A percentile compares a stretch with the other conserved stretches of the same genome.
phyloP scores from a whole-genome alignment of 2,888 invertebrate genomes.

The Eudemis profundana region DNA sequence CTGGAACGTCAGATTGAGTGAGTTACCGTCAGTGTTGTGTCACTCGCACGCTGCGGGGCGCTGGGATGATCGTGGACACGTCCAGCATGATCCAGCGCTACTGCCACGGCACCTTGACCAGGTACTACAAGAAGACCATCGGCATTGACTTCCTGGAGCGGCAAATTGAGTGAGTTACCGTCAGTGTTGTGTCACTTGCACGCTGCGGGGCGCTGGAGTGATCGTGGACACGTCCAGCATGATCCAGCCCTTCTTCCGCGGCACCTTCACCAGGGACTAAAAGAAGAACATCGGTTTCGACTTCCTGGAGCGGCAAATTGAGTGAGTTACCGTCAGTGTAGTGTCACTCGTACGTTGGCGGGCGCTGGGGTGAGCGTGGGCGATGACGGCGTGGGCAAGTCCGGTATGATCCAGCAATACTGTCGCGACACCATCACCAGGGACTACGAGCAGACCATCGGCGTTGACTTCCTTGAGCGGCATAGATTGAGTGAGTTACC shows the following conservation, averaged over 20 bases:
- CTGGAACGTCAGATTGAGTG: too few species aligned
- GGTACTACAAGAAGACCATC: too few species aligned
- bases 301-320: slow-evolving; percentile 97
- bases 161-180: not conserved
- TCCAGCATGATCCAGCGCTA: too few species aligned
- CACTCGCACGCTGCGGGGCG: too few species aligned
- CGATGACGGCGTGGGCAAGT: slow-evolving; percentile 91
- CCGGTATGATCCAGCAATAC: slow-evolving; percentile 98
- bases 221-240: slow-evolving; percentile 97
- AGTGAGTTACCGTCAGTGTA: slow-evolving; percentile 86
- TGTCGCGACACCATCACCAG: slow-evolving; percentile 98
- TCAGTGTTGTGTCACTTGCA: not conserved
- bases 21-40: too few species aligned
- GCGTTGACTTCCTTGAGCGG: slow-evolving; percentile 97
- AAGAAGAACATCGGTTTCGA: slow-evolving; percentile 99
- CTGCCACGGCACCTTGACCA: too few species aligned
- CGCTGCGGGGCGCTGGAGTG: not conserved
- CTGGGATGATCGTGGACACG: too few species aligned
- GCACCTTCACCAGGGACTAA: slow-evolving; percentile 98
- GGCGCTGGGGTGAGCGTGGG: slow-evolving; percentile 86
- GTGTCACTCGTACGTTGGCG: slow-evolving; percentile 28
- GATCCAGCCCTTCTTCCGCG: slow-evolving; percentile 99
- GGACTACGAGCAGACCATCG: slow-evolving; percentile 99
- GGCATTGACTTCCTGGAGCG: too few species aligned
- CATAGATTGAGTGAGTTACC: too few species aligned